Conservation (phyloP, 1,140 invertebrate genomes). For the Zaprionus gabonicus region DNA sequence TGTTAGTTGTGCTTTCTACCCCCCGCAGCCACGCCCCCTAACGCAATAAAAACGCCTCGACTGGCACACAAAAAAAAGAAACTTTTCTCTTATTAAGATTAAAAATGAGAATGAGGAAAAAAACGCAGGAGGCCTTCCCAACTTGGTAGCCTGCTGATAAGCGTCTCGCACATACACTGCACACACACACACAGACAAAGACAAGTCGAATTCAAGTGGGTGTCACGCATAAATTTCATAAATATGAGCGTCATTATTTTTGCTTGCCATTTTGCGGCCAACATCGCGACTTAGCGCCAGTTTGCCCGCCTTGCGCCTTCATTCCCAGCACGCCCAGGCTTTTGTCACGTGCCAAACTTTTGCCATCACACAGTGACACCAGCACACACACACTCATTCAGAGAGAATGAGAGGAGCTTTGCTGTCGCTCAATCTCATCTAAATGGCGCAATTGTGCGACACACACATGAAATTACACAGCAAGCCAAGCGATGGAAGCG, state of each 20-base stretch:
- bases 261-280: conserved; percentile 70
- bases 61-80: conserved; percentile 43
- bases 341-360: conserved; percentile 79
- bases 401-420: not conserved
- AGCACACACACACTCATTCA: conserved; percentile 3
- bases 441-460: conserved; percentile 78
- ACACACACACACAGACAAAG: conserved; percentile 30
- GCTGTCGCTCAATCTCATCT: conserved; percentile 58
- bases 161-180: conserved; percentile 40
- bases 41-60: conserved; percentile 65
- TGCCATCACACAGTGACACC: conserved; percentile 34
- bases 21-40: not conserved
- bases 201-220: conserved; percentile 65
- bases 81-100: conserved; percentile 79
- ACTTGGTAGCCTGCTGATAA: conserved; percentile 74
- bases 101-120: conserved; percentile 62
- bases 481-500: conserved; percentile 39
- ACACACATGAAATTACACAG: conserved; percentile 71
- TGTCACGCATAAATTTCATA: conserved; percentile 83
- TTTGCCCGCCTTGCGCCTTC: conserved; percentile 17
- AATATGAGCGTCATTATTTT: conserved; percentile 82
- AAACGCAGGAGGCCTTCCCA: conserved; percentile 45
- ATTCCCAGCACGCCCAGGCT: conserved; percentile 35
- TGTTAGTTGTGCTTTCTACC: conserved; percentile 41
- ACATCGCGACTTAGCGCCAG: conserved; percentile 53